Base-by-base conservation (phyloP, 2,113 vertebrate genomes). In the Trinectes maculatus region DNA sequence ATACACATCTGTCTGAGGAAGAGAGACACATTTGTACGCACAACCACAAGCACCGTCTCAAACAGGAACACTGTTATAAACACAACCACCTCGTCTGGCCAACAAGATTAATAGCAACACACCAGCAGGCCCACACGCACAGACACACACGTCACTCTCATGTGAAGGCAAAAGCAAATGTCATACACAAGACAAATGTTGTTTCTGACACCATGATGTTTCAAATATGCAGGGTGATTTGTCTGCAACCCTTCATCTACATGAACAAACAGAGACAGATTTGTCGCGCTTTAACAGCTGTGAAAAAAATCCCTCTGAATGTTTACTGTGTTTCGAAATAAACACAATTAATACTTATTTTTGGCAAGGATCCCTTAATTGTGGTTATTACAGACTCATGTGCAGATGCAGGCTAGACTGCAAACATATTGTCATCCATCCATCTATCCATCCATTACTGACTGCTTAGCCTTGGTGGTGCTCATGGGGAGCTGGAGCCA, bases 1-100 rank as follows among this genome's bases (percentile, higher is more conserved):
- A 82, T 57, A 66, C 34, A 3, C 0, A 29, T 33, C 16, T 51
- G 73, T 63, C 68, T 60, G 42, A 66, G 36, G 24, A 74, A 56
- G 47, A 58, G 6, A 15, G 25, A 47, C 19, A 65, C 28, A 34
- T 24, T 11, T 19, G 15, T 24, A 21, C 47, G 54, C 36, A 67
- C 39, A 55, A 16, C 28, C 16, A 58, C 42, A 33, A 34, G 9
- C 26, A 25, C 36, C 15, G 29, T 46, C 56, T 43, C 8, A 62
- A 44, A 57, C 40, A 42, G 25, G 69, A 5, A 48, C 8, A 24
- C 46, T 10, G n/a, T n/a, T n/a, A n/a, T 25, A 5, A 3, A 57
- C 7, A 48, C 42, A 36, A 1, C 7, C 21, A 10, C 25, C 28
- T 19, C 11, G 31, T 48, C 24, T 48, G 40, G 40, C 4, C 1